Base-by-base conservation (phyloP, 1,140 invertebrate species). In the Heliothis virescens region DNA sequence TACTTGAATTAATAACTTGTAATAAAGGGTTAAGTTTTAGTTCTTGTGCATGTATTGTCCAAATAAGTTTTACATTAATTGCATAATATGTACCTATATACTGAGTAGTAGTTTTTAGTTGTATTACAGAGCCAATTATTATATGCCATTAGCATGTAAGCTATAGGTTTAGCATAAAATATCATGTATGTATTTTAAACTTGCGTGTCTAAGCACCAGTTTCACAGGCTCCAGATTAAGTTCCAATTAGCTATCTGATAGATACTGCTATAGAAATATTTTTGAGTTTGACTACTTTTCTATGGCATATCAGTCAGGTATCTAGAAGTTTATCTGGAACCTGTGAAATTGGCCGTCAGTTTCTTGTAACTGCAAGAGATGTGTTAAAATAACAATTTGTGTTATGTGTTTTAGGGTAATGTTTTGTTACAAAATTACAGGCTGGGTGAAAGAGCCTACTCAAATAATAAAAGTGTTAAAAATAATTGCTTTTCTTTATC, bases 81-180 rank as follows among this genome's bases (percentile, higher is more conserved):
- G 73, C 73, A 75, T 75, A 75, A 75, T 75, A 34, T 34, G 34
- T 34, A 75, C 41, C 73, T 75, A 75, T 48, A 59, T 47, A 16
- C 71, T 75, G 62, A 75, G 48, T 67, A 53, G 74, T 67, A 10
- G 47, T 26, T 67, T 77, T 71, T 60, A 63, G 67, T 79, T 79
- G 10, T 72, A 55, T 55, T n/a, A n/a, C 48, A 18, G 59, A 73
- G 69, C 78, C 78, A 79, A 79, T 74, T 71, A 79, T 74, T 71
- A 79, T 77, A 82, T 71, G 79, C 82, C 78, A 82, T 72, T 82
- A 82, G 77, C 59, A 60, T 18, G 29, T 75, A 78, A 71, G 55
- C 53, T 78, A 26, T 57, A 69, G 15, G 50, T 72, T 67, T 72
- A 57, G 16, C 15, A 41, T 65, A 29, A 29, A 48, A 15, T 67